Evolutionary conservation across 2,797 vertebrate species (phyloP).

Genomic region (Miichthys miiuy): DNA sequence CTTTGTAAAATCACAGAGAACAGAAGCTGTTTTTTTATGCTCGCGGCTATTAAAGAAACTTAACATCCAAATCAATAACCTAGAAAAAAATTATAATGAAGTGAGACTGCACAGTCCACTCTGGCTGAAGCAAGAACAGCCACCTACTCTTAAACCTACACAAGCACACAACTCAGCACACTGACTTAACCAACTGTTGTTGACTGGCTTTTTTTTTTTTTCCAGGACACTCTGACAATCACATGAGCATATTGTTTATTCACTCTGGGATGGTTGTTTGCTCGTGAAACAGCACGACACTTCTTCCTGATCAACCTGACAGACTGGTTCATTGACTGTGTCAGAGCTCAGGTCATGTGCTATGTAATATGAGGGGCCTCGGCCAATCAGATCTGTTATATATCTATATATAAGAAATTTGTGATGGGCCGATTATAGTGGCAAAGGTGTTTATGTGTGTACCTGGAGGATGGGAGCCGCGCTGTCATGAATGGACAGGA

Average conservation of each 20-base stretch:
- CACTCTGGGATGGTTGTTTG: slow-evolving; percentile 17
- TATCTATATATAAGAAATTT: background rate
- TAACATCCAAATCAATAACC: slow-evolving; percentile 28
- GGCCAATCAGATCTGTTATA: background rate
- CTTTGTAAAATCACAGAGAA: background rate
- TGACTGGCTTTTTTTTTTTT: slow-evolving; percentile 48
- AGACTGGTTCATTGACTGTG: slow-evolving; percentile 52
- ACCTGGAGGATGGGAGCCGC: slow-evolving; percentile 94
- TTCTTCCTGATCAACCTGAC: slow-evolving; percentile 65
- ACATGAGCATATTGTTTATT: slow-evolving; percentile 46
- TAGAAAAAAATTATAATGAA: slow-evolving; percentile 36
- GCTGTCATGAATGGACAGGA: slow-evolving; percentile 92
- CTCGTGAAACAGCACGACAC: slow-evolving; percentile 4
- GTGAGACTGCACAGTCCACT: slow-evolving; percentile 16
- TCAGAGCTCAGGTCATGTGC: background rate
- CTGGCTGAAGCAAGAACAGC: slow-evolving; percentile 48
- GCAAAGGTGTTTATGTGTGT: background rate
- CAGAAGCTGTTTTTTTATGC: background rate
- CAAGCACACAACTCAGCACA: slow-evolving; percentile 55
- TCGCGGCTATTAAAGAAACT: slow-evolving; percentile 6
- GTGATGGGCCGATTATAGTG: background rate
- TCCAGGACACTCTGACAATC: slow-evolving; percentile 32
- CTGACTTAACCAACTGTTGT: slow-evolving; percentile 49
- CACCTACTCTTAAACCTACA: slow-evolving; percentile 70
- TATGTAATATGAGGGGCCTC: background rate